Base-by-base conservation (phyloP, 2,113 vertebrate species). In the Hemiscyllium ocellatum region DNA sequence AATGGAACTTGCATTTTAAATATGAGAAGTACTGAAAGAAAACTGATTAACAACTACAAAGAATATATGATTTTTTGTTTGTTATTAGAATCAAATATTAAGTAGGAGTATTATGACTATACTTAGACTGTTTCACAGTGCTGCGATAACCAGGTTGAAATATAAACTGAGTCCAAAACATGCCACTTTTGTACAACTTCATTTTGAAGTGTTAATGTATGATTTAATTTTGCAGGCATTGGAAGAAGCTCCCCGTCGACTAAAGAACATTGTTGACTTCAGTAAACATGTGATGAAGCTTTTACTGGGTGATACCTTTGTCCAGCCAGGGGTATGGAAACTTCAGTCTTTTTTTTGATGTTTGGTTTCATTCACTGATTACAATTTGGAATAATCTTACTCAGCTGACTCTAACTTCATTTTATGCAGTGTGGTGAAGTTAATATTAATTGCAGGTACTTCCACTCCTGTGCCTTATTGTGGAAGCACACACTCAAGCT, bases 231-330 rank as follows among this genome's bases (percentile, higher is more conserved):
- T 97, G 26, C 96, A 98, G 98, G 97, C 97, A 95, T 97, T 98
- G 3, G 98, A 99, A 96, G 98, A 99, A 97, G 98, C 98, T 95
- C 98, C 98, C 83, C 98, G 98, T 85, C 99, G 99, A 96, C 98
- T 99, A 87, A 98, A 99, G 96, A 99, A 98, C 97, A 99, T 99
- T 0, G 98, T 99, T 50, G 98, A 99, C 97, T 99, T 99, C 15
- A 98, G 98, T 96, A 99, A 98, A 97, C 98, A 98, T n/a, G 98
- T 99, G 85, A 99, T 99, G 99, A 99, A 98, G 97, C 98, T 98
- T 96, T 98, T 99, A 96, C 97, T 99, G 80, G 99, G 99, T 96
- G 98, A 99, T 96, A 98, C 98, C 96, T 99, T 98, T 22, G 98
- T 99, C 96, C 99, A 99, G 95, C 98, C 98, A 13, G 99, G 99